Base-by-base conservation (phyloP, 2,113 vertebrate genomes). In the Pteruthius melanotis region DNA sequence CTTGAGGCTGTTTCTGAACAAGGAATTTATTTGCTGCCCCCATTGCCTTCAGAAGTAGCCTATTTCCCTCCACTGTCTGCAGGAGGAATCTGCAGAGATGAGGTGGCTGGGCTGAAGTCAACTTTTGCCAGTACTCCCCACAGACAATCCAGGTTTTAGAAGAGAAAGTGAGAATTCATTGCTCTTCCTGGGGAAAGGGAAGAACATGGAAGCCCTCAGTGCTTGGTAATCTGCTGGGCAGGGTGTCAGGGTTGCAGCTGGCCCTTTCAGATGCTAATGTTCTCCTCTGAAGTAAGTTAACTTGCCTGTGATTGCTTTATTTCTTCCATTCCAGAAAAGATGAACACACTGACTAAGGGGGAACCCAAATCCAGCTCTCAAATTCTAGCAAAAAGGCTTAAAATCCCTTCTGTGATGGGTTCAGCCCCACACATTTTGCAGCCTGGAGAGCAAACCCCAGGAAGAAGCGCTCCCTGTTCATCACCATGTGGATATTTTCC, bases 121-220 rank as follows among this genome's bases (percentile, higher is more conserved):
- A 9, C 27, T 81, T 74, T 27, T 66, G 12, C 2, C 1, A 45
- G 11, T 42, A 9, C 7, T 42, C 5, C 33, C 26, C 47, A 59
- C 9, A 59, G 56, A 21, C 5, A 1, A 17, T 42, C 10, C 3
- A 20, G 65, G 9, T 65, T 79, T 54, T 26, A 35, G 24, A 76
- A 74, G 21, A 68, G 50, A 33, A 81, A 53, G 28, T 40, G 15
- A 53, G 26, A 92, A 40, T 20, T 33, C 7, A 75, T 76, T 2
- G 2, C 4, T 45, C 23, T 53, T 61, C 50, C 37, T 7, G 47
- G 10, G 27, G 42, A 66, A 50, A 50, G 13, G 13, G 42, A 72
- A 70, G 37, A 22, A 15, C 13, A 17, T 16, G 33, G 33, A 44
- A 74, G 22, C 15, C 28, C 19, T n/a, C 0, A 0, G 30, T 59